Evolutionary conservation across 2,888 invertebrate species (phyloP).

Genomic region (Drosophila tanythrix): DNA sequence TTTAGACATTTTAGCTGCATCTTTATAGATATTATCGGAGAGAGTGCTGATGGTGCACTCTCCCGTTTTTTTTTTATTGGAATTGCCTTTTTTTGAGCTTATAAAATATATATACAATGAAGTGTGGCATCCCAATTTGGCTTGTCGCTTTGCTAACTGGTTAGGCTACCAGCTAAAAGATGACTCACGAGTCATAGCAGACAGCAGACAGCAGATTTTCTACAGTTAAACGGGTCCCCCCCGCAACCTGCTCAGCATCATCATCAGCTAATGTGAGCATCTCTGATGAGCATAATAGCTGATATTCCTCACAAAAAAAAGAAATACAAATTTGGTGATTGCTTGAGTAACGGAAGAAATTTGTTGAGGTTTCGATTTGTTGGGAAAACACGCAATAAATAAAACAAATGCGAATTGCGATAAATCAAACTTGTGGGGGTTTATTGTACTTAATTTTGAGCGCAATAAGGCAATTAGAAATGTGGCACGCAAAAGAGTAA

Average conservation of each 20-base stretch:
- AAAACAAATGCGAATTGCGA: background rate
- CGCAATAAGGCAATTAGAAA: background rate
- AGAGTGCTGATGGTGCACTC: background rate
- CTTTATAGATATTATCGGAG: background rate
- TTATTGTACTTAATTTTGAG: background rate
- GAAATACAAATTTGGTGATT: background rate
- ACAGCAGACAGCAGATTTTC: background rate
- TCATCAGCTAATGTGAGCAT: background rate
- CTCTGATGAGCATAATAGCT: background rate
- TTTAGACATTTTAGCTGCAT: background rate
- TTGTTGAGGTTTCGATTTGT: background rate
- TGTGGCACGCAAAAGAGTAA: background rate
- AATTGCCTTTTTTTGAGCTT: background rate
- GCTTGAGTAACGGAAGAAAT: constrained; percentile 8
- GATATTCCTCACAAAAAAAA: background rate
- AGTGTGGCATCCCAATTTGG: constrained; percentile 1
- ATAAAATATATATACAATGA: background rate
- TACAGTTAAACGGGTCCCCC: constrained; percentile 7
- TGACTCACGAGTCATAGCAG: constrained; percentile 14
- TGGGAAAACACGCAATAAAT: background rate
- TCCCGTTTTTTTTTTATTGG: too few relatives aligned
- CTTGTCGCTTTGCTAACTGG: constrained; percentile 12
- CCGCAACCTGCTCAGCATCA: background rate
- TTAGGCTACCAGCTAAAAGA: constrained; percentile 12
- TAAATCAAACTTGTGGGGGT: background rate